Conservation (phyloP, 2,888 invertebrate species). For the Brachyopa scutellaris region DNA sequence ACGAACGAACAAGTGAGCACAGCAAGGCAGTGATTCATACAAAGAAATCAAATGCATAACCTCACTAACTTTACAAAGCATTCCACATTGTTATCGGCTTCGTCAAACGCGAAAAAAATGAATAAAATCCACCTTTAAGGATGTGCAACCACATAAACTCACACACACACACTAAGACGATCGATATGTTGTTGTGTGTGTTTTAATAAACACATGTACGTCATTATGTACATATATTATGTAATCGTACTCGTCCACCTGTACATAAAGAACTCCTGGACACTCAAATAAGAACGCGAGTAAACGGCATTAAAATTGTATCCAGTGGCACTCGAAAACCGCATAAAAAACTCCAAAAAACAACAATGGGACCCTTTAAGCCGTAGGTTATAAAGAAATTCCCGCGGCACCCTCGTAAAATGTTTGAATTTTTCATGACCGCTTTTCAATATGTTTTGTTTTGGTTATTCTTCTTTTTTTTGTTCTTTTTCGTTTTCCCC, state of each 20-base stretch:
- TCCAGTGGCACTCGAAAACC: constrained; percentile 45
- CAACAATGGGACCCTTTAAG: constrained; percentile 44
- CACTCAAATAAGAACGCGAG: constrained; percentile 46
- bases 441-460: constrained; percentile 70
- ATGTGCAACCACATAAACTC: constrained; percentile 23
- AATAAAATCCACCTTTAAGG: constrained; percentile 29
- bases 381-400: constrained; percentile 59
- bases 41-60: constrained; percentile 15
- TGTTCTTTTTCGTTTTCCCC: background rate
- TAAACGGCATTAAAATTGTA: constrained; percentile 61
- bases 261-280: constrained; percentile 36
- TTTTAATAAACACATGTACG: constrained; percentile 21
- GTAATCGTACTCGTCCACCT: constrained; percentile 13
- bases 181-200: constrained; percentile 48
- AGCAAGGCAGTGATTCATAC: constrained; percentile 1
- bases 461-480: constrained; percentile 30
- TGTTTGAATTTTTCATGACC: constrained; percentile 70
- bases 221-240: constrained; percentile 2
- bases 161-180: background rate
- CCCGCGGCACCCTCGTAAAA: constrained; percentile 68
- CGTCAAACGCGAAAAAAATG: background rate
- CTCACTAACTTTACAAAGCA: constrained; percentile 17
- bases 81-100: constrained; percentile 19
- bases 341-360: constrained; percentile 23
- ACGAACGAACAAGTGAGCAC: constrained; percentile 11